Evolutionary conservation across 2,888 invertebrate species (phyloP), one percentile per base, ranked within the genome.

Genomic region (Meiosimyza decipiens): DNA sequence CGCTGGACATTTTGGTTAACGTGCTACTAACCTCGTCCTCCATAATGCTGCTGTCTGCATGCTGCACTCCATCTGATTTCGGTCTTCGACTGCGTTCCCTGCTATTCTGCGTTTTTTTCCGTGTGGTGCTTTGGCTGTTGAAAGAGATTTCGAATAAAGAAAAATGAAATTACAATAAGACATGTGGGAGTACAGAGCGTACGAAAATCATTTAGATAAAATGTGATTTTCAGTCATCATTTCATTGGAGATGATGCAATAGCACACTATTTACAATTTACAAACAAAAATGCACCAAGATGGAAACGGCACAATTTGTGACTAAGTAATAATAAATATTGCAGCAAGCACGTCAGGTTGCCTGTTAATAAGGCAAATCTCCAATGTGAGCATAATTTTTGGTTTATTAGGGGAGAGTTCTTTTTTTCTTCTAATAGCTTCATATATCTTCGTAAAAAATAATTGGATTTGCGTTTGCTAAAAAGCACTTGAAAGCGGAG

Each of bases 31-130:
- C 87, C 85, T 87, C 87, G 78, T 87, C 86, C 73, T 87, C 86
- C 84, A 86, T 85, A 71, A 86, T 82, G 78, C 84, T 86, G 76
- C 86, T 86, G 77, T 86, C 86, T 72, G 84, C 84, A 81, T 84
- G 86, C 77, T 86, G 85, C 73, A 85, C 79, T 57, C 83, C 84
- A 79, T 87, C 86, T 68, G 84, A 82, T 78, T 86, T 85, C 65
- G 84, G 85, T 67, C 86, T 84, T 71, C 85, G 82, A 78, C 79
- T 86, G 55, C 85, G 82, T 75, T 86, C 86, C 74, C 84, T 82
- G 73, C 81, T 83, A 74, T 81, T 82, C 74, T 83, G 83, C 76
- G 84, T 84, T 71, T 83, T 84, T 73, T 84, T 83, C 72, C 84
- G 82, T 75, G 85, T 82, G 75, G 82, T 83, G 73, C 79, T 77